These are phyloP conservation scores for Taeniopygia guttata DNA, from an alignment of 2,797 vertebrate species.

Conservation along the genomic window DNA sequence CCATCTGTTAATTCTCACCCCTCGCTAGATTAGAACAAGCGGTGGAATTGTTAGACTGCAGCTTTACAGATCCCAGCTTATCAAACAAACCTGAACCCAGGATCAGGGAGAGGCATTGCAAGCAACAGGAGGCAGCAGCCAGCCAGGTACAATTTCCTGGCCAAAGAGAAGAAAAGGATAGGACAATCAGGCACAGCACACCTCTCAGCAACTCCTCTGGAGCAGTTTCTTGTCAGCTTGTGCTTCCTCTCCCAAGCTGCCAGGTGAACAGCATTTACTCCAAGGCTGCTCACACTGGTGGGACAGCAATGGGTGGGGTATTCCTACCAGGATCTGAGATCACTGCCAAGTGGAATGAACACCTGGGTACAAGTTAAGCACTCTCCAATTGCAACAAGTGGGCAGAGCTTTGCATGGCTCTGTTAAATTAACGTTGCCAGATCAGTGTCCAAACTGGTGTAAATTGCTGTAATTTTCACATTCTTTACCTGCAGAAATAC, in stretches of 20 bases:
- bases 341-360: too few relatives aligned
- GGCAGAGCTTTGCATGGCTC: neutral
- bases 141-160: neutral
- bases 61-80: conserved; percentile 15
- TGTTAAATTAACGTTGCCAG: neutral
- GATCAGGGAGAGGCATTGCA: neutral
- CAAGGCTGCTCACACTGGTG: neutral
- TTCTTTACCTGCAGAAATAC: neutral
- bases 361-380: neutral
- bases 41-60: conserved; percentile 19
- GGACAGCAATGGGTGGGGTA: neutral
- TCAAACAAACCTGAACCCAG: conserved; percentile 3
- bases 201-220: too few relatives aligned
- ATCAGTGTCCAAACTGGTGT: neutral
- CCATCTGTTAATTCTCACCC: conserved; percentile 66
- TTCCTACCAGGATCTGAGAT: neutral
- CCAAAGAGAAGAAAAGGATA: neutral
- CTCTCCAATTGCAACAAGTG: neutral
- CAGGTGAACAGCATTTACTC: neutral
- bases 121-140: neutral
- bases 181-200: neutral
- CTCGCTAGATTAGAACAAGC: conserved; percentile 33
- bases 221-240: neutral
- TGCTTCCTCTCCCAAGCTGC: neutral
- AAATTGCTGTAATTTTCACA: neutral